Conservation (phyloP, 2,797 vertebrate species). For the Phyllotis vaccarum region DNA sequence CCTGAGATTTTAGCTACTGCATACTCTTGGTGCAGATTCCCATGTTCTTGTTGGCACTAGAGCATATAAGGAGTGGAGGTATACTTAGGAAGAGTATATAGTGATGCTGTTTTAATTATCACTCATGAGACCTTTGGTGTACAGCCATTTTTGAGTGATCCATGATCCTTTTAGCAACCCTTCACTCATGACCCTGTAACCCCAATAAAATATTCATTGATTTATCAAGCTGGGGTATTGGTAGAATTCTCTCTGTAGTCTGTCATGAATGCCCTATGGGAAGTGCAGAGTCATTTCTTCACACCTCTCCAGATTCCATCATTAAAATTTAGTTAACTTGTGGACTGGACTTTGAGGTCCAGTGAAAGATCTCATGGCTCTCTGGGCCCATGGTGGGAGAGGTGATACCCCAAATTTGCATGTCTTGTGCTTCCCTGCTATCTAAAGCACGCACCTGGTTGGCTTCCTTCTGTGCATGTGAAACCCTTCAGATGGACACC, state of each 20-base stretch:
- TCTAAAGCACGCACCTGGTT: neutral
- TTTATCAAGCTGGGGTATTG: neutral
- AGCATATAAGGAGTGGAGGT: neutral
- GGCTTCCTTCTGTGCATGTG: neutral
- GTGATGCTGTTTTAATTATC: neutral
- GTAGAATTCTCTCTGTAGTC: neutral
- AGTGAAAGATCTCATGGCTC: neutral
- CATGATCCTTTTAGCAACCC: too few species aligned
- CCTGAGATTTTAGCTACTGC: neutral
- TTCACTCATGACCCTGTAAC: neutral
- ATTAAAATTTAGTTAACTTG: neutral
- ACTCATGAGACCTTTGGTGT: too few species aligned
- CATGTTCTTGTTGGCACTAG: neutral
- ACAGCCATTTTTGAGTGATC: neutral
- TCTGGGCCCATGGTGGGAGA: neutral
- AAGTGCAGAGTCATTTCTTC: neutral
- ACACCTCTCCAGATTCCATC: neutral
- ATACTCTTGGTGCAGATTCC: neutral
- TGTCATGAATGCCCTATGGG: too few species aligned
- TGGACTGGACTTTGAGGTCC: neutral
- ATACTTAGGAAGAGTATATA: neutral
- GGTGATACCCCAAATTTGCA: too few species aligned
- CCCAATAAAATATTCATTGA: neutral
- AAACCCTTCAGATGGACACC: neutral
- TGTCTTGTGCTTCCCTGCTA: neutral